A percentile compares a stretch with the other conserved stretches of the same genome.
Conservation (phyloP, 2,797 vertebrate species). For the Percopsis omiscomaycus region DNA sequence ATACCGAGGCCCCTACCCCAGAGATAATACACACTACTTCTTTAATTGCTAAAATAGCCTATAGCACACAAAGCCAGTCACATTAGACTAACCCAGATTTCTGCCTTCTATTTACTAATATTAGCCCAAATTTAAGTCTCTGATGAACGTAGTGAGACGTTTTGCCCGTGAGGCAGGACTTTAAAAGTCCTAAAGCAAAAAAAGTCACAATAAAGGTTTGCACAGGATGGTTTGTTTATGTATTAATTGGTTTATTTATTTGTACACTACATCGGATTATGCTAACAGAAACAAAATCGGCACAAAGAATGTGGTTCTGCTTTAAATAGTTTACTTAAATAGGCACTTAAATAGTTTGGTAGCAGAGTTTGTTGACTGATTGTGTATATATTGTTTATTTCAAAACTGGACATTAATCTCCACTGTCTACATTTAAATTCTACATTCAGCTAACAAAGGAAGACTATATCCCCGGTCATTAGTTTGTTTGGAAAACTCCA, state of each 20-base stretch:
- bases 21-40: no score
- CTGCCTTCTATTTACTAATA: conserved; percentile 20
- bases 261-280: no score
- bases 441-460: neutral
- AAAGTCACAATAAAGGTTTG: no score
- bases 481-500: conserved; percentile 1
- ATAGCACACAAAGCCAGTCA: neutral
- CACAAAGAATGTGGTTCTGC: neutral
- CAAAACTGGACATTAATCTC: neutral
- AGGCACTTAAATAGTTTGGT: neutral
- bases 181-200: no score
- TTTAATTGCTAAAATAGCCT: no score
- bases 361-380: no score
- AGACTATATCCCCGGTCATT: neutral
- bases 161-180: neutral
- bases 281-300: neutral
- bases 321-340: no score
- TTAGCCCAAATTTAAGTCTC: conserved; percentile 29
- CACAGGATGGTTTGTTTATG: no score
- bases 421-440: neutral
- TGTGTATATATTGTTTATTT: no score
- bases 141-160: conserved; percentile 16
- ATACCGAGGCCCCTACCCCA: no score
- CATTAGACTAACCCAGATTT: conserved; percentile 40
- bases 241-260: no score